These are phyloP conservation scores for Amiota mariae DNA, from an alignment of 2,888 invertebrate genomes.

Conservation along the genomic window DNA sequence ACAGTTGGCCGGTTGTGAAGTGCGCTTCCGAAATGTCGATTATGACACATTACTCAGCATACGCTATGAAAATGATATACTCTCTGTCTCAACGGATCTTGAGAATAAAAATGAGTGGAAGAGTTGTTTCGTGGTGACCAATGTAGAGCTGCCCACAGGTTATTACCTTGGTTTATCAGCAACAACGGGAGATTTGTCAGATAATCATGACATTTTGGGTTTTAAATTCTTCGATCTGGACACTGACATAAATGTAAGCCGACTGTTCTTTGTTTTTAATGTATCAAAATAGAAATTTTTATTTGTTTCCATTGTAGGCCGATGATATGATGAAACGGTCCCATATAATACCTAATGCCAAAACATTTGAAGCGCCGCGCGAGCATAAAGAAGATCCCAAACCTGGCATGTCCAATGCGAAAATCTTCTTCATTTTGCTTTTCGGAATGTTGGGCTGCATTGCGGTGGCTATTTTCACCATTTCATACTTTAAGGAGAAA, in stretches of 20 bases:
- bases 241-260: slow-evolving; percentile 76
- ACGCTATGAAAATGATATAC: slow-evolving; percentile 90
- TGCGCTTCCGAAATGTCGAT: slow-evolving; percentile 92
- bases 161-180: slow-evolving; percentile 96
- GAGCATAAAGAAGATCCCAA: slow-evolving; percentile 92
- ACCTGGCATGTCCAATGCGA: slow-evolving; percentile 90
- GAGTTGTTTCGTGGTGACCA: slow-evolving; percentile 90
- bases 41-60: slow-evolving; percentile 93
- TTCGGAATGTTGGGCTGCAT: slow-evolving; percentile 87
- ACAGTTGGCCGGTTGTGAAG: slow-evolving; percentile 96
- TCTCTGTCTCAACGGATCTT: slow-evolving; percentile 93
- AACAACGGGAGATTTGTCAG: slow-evolving; percentile 96
- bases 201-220: slow-evolving; percentile 95
- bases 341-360: slow-evolving; percentile 89
- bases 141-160: slow-evolving; percentile 93
- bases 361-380: slow-evolving; percentile 91
- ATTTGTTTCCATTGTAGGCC: slow-evolving; percentile 52
- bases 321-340: slow-evolving; percentile 78
- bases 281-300: neutral
- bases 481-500: slow-evolving; percentile 95
- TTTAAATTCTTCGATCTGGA: slow-evolving; percentile 95
- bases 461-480: slow-evolving; percentile 88
- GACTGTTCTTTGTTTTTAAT: neutral
- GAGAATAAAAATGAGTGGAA: slow-evolving; percentile 95
- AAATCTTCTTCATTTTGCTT: slow-evolving; percentile 91